Evolutionary conservation across 2,797 vertebrate genomes (phyloP), one percentile per base, ranked within the genome.

Genomic region (Eleutherodactylus coqui): DNA sequence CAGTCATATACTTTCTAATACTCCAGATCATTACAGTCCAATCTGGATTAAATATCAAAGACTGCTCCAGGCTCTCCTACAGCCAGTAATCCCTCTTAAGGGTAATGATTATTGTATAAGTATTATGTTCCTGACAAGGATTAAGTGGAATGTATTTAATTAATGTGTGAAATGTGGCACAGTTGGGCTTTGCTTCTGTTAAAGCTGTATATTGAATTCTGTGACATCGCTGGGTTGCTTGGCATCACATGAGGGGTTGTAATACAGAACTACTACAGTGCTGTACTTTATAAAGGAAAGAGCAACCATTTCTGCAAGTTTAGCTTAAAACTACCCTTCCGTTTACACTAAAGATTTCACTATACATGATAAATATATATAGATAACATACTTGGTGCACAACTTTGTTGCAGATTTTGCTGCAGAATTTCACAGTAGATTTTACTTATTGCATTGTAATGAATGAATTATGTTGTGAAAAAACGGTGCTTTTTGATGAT

Each of bases 11-110:
- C 27, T 53, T 49, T 49, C 11, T 34, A 76, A 76, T 76, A 21
- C 9, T 53, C 49, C 21, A 36, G 75, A 38, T 34, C 49, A 53
- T 34, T 34, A 34, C 62, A 34, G 29, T 34, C 29, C 34, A 78
- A n/a, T 78, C 34, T 78, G 34, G 51, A 58, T 58, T 55, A 78
- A 58, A 38, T 58, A 78, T 78, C 49, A 78, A 78, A 78, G 75
- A 24, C 75, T 36, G 75, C n/a, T 36, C 51, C 6, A 24, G 19
- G 34, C 29, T 55, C 29, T 38, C 21, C 38, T 38, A 38, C 75
- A 58, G 24, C 45, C 38, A 43, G 34, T 38, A n/a, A 53, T 77
- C 49, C 51, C 9, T 38, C 32, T 38, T 32, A 77, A 77, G 29
- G 24, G 49, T 55, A 55, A 77, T 77, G 49, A 77, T 55, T 51